Base-by-base conservation (phyloP, 2,797 vertebrate genomes). In the Heterohyrax brucei region DNA sequence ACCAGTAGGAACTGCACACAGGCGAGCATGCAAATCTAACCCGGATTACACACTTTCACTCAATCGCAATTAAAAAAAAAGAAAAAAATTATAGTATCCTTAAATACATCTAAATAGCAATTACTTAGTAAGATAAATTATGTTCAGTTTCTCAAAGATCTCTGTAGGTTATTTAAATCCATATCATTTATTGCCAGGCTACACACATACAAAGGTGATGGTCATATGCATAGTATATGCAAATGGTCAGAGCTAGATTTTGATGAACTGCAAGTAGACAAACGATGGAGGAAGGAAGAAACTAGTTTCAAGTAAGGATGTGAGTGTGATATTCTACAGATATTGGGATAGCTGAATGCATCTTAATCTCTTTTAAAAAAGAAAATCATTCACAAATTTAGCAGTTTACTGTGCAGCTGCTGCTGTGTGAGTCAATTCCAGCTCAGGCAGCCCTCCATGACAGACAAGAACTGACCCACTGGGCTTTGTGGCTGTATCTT, bases 321-420 rank as follows among this genome's bases (percentile, higher is more conserved):
- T 73, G 46, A 83, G 2, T 7, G 10, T 61, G 16, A 7, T 68
- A 80, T 73, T 76, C 48, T 56, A 48, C 22, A 39, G 1, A 50
- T 72, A 46, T 3, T n/a, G 28, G 30, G 14, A 83, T 61, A 46
- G 59, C 19, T 61, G 72, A 73, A 59, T 39, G 26, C 0, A 87
- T 5, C 44, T 83, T 50, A 64, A 33, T 84, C 87, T 84, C 64
- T 94, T 88, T 81, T 82, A 64, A 18, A 53, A 94, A 90, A 80
- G 82, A 8, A 95, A 87, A 88, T 80, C 28, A 75, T 77, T 85
- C 30, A 62, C 50, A 62, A 66, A 81, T 30, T 76, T 39, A 81
- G 70, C 24, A 80, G 10, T 9, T 76, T 88, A 91, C 83, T 70
- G 13, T 70, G 18, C 22, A 21, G n/a, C 18, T 18, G 68, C 19